These are phyloP conservation scores for Muscidifurax raptorellus DNA, from an alignment of 1,140 invertebrate genomes.

Conservation along the genomic window DNA sequence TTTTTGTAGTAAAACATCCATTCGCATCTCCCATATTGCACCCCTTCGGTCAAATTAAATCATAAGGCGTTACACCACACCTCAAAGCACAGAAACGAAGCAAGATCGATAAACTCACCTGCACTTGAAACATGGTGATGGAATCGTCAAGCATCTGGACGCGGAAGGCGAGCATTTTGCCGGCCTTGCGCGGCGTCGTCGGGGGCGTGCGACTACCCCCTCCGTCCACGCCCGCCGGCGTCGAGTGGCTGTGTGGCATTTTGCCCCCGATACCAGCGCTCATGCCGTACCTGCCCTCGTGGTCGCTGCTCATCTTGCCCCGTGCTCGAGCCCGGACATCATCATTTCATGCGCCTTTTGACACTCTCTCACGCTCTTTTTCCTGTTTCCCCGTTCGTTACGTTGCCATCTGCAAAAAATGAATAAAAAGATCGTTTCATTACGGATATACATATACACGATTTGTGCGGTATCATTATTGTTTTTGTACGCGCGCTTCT, in stretches of 20 bases:
- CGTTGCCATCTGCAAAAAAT: slow-evolving; percentile 13
- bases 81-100: neutral
- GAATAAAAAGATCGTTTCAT: neutral
- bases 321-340: neutral
- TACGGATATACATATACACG: neutral
- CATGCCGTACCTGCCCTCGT: slow-evolving; percentile 60
- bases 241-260: slow-evolving; percentile 90
- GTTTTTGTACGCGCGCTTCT: too few relatives aligned
- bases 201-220: slow-evolving; percentile 81
- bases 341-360: neutral
- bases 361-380: too few relatives aligned
- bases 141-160: slow-evolving; percentile 93
- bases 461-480: too few relatives aligned
- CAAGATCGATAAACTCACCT: slow-evolving; percentile 77
- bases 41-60: too few relatives aligned
- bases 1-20: too few relatives aligned
- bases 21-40: too few relatives aligned
- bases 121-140: slow-evolving; percentile 92
- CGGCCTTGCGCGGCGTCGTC: slow-evolving; percentile 84
- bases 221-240: slow-evolving; percentile 87
- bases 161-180: slow-evolving; percentile 90
- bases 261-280: slow-evolving; percentile 67
- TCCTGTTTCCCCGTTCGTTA: neutral
- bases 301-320: slow-evolving; percentile 15
- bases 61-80: too few relatives aligned